Evolutionary conservation across 2,797 vertebrate species (phyloP).

Genomic region (Cossypha caffra): DNA sequence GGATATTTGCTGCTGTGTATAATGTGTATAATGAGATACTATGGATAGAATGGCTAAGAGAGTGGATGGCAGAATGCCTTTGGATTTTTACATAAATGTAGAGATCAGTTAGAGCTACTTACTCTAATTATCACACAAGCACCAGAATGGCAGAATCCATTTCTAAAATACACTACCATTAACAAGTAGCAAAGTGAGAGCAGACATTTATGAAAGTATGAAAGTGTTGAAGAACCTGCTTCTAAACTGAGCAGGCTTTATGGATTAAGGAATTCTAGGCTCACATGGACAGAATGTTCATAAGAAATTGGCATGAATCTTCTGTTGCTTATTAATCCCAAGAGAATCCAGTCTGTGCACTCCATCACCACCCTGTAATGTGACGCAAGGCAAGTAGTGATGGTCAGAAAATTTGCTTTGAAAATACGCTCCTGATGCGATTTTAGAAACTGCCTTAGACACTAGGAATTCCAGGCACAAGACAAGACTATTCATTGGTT

Average conservation of each 20-base stretch:
- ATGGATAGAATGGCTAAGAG: neutral
- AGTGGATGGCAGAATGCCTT: neutral
- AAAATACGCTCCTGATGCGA: neutral
- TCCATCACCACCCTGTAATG: neutral
- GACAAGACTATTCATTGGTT: rapidly evolving
- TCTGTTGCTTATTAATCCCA: neutral
- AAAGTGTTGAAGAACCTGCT: neutral
- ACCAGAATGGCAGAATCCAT: neutral
- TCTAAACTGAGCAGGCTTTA: neutral
- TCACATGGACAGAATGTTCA: rapidly evolving
- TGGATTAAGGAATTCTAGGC: neutral
- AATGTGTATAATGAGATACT: neutral
- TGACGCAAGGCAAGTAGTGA: neutral
- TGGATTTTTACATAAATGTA: neutral
- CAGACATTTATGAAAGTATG: neutral
- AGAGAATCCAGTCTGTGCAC: neutral
- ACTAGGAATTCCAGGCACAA: neutral
- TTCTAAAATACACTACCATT: neutral
- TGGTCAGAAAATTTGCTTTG: neutral
- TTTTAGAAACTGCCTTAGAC: neutral
- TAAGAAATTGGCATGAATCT: neutral
- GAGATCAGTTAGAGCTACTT: constrained; percentile 5
- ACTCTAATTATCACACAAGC: neutral
- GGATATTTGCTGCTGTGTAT: constrained; percentile 3
- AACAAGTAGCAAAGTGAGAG: neutral